Evolutionary conservation across 1,140 invertebrate species (phyloP), one percentile per base, ranked within the genome.

Genomic region (Drosophila sp.): DNA sequence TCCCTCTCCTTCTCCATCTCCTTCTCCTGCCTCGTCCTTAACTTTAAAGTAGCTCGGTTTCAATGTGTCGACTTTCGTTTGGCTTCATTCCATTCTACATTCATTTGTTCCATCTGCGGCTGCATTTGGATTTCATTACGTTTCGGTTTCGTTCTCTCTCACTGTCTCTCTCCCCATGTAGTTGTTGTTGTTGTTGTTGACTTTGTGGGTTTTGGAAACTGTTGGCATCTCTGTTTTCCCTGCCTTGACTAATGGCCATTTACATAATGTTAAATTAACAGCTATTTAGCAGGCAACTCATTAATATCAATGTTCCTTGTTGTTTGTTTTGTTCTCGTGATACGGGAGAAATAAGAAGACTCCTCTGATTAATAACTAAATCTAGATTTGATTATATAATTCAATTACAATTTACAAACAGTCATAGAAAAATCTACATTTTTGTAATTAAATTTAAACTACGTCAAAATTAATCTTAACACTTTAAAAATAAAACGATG

Each of bases 1-100:
- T 48, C 29, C n/a, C 18, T 2, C 51, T 40, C 54, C 64, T 66
- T n/a, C 38, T 18, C 4, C 25, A 57, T 27, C 14, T 48, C 29
- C n/a, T 27, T 2, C 51, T 40, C 54, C 64, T 66, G 48, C 3
- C 29, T 36, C 11, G 13, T 50, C 32, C 27, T 46, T 32, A 41
- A 13, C 46, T 41, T 57, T 69, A 61, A 48, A 41, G 75, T 56
- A 67, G 54, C 46, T 63, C 51, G 69, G 36, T 65, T 79, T 61
- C 50, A 69, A 82, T 78, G 80, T 73, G 72, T 86, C 81, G 64
- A 86, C 81, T 84, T 86, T 80, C 76, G 53, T 84, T 80, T 72
- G 72, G 80, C 72, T 84, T 84, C 80, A 57, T 38, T 61, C 59
- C 56, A 21, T 21, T 21, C 21, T 21, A 1, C 21, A 21, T 21